Evolutionary conservation across 2,888 invertebrate genomes (phyloP).

Genomic region (Rambutsinella grinnellia): DNA sequence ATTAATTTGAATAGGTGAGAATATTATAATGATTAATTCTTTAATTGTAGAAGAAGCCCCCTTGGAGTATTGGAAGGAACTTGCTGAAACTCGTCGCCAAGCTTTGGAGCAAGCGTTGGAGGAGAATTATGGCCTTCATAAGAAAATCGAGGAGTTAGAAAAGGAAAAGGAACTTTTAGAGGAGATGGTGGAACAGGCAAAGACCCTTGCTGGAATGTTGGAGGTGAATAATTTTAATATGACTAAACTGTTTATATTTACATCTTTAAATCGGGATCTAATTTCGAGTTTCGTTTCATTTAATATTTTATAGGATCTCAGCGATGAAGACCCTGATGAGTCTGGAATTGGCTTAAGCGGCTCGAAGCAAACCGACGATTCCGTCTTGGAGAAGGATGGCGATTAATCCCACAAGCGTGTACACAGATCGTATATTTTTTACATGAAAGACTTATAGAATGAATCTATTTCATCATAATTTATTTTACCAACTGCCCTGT

Average conservation of each 20-base stretch:
- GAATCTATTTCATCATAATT: too few relatives aligned
- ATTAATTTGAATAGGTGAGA: background rate
- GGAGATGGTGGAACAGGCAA: slow-evolving; percentile 60
- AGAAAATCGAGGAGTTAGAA: slow-evolving; percentile 57
- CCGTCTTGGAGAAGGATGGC: slow-evolving; percentile 35
- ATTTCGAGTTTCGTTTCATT: background rate
- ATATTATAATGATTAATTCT: background rate
- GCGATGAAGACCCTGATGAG: slow-evolving; percentile 47
- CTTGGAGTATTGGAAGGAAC: slow-evolving; percentile 57
- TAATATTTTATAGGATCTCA: slow-evolving; percentile 25
- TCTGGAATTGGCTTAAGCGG: slow-evolving; percentile 38
- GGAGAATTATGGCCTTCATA: slow-evolving; percentile 57
- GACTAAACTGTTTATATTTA: background rate
- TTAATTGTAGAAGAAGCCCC: slow-evolving; percentile 56
- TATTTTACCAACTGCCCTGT: too few relatives aligned
- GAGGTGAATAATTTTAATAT: slow-evolving; percentile 39
- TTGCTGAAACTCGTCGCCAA: slow-evolving; percentile 56
- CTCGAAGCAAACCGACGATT: slow-evolving; percentile 25
- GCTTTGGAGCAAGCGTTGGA: slow-evolving; percentile 60
- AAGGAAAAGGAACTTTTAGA: slow-evolving; percentile 58
- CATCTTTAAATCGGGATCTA: background rate
- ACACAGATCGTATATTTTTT: slow-evolving; percentile 6
- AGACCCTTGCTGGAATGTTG: slow-evolving; percentile 56
- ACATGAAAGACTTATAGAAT: slow-evolving; percentile 30
- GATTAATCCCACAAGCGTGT: background rate